Conservation (phyloP, 2,113 vertebrate species). For the Platichthys stellatus region DNA sequence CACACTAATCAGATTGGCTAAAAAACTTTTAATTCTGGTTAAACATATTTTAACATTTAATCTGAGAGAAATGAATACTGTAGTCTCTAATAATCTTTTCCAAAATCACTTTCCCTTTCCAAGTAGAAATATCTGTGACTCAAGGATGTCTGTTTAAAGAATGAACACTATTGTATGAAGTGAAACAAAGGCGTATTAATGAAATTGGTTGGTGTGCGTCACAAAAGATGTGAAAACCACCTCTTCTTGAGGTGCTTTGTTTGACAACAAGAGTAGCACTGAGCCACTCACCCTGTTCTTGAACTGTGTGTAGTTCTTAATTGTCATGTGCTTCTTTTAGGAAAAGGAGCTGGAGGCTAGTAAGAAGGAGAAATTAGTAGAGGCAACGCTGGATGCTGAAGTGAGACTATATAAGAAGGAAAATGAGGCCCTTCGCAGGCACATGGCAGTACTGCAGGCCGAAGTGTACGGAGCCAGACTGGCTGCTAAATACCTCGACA, state of each 20-base stretch:
- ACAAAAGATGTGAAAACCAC: neutral
- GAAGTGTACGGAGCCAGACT: constrained; percentile 98
- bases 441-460: constrained; percentile 97
- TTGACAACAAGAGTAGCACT: neutral
- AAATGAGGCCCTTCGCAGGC: constrained; percentile 95
- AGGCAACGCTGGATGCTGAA: constrained; percentile 93
- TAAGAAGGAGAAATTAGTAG: constrained; percentile 94
- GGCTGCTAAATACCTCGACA: constrained; percentile 98
- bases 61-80: too few species aligned
- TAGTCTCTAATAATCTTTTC: too few species aligned
- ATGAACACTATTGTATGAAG: too few species aligned
- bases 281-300: too few species aligned
- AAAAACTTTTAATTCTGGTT: too few species aligned
- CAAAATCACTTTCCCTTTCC: too few species aligned
- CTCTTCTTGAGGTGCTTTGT: neutral
- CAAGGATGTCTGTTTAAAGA: too few species aligned
- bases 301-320: neutral
- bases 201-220: too few species aligned
- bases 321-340: constrained; percentile 68
- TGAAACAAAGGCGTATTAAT: too few species aligned
- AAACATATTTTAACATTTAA: too few species aligned
- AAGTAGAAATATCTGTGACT: too few species aligned
- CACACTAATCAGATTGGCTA: too few species aligned
- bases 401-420: constrained; percentile 92
- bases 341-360: constrained; percentile 92